A percentile compares a stretch with the other conserved stretches of the same genome.
Evolutionary conservation across 2,797 vertebrate species (phyloP).

Genomic region (Poecilia wingei): DNA sequence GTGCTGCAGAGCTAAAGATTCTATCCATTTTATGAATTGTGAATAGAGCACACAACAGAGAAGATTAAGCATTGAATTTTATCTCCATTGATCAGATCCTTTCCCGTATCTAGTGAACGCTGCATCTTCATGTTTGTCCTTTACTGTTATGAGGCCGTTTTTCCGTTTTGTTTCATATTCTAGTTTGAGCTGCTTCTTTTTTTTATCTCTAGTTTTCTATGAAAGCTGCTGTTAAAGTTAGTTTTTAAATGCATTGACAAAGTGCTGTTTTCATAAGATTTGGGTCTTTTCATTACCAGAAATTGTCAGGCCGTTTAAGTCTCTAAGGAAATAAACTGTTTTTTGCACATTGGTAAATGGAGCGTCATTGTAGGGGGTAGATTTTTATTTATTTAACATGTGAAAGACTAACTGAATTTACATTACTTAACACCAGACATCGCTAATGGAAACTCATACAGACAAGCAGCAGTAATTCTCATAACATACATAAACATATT

Average conservation of each 20-base stretch:
- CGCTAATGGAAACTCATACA: neutral
- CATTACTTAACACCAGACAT: neutral
- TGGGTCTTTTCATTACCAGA: neutral
- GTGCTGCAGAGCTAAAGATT: neutral
- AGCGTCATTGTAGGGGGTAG: neutral
- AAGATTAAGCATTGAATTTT: neutral
- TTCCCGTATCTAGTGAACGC: neutral
- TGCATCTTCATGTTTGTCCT: neutral
- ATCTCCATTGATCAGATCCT: neutral
- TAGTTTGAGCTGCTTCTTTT: neutral
- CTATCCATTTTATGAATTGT: neutral
- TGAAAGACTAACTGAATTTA: neutral
- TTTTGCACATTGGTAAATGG: neutral
- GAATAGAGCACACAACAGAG: neutral
- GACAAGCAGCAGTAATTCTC: neutral
- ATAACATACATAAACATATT: neutral
- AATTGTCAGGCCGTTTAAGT: neutral
- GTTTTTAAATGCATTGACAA: neutral
- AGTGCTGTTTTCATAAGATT: neutral
- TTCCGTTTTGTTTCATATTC: neutral
- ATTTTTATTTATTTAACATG: neutral
- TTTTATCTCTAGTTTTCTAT: neutral
- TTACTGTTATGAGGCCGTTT: neutral
- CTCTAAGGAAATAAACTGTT: neutral
- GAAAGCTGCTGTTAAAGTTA: neutral